Percentiles rank a stretch among this genome's conserved stretches.
Conservation (phyloP, 2,888 invertebrate genomes). For the Drosophila fulvimacula region DNA sequence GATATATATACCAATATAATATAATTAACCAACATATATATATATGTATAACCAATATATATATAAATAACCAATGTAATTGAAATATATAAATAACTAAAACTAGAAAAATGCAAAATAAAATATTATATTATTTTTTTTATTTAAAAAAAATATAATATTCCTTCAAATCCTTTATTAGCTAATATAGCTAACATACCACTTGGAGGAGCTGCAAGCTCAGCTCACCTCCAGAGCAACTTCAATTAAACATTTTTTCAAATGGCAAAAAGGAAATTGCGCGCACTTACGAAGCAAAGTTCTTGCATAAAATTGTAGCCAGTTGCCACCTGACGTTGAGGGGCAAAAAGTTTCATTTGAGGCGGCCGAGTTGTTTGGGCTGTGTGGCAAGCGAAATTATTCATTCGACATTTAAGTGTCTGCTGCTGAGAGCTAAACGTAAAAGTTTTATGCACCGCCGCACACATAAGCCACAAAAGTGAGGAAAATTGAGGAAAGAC, state of each 20-base stretch:
- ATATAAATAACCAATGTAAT: too few relatives aligned
- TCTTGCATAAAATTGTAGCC: slow-evolving; percentile 48
- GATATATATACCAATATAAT: too few relatives aligned
- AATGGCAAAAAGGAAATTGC: slow-evolving; percentile 44
- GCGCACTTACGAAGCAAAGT: slow-evolving; percentile 50
- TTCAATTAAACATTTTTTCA: slow-evolving; percentile 48
- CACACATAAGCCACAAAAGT: slow-evolving; percentile 57
- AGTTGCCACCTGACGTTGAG: slow-evolving; percentile 40
- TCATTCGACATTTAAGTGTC: slow-evolving; percentile 77
- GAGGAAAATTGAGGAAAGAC: slow-evolving; percentile 42
- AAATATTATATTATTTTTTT: too few relatives aligned
- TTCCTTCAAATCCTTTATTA: not conserved
- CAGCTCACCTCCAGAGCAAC: slow-evolving; percentile 14
- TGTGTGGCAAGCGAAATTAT: slow-evolving; percentile 73
- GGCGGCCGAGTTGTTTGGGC: slow-evolving; percentile 28
- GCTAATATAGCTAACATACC: not conserved
- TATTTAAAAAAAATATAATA: too few relatives aligned
- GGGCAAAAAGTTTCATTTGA: slow-evolving; percentile 57
- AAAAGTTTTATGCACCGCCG: slow-evolving; percentile 68
- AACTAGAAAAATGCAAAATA: too few relatives aligned
- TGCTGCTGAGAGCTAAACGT: slow-evolving; percentile 60
- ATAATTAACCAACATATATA: too few relatives aligned
- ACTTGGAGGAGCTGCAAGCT: not conserved
- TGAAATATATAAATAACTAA: too few relatives aligned
- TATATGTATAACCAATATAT: too few relatives aligned